These are phyloP conservation scores for Lochmaea capreae DNA, from an alignment of 2,888 invertebrate genomes.

Conservation along the genomic window DNA sequence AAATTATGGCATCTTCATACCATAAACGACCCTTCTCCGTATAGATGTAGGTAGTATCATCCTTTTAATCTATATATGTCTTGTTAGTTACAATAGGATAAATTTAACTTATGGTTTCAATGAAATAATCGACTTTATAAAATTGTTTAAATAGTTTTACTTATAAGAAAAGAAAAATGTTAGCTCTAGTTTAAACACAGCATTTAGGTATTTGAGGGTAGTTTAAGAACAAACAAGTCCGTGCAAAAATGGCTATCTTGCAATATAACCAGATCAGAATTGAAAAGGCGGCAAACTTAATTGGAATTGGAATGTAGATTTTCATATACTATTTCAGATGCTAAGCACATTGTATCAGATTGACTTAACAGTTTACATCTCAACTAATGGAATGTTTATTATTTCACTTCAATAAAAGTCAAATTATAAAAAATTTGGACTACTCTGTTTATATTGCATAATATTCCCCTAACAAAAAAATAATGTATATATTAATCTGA, in stretches of 20 bases:
- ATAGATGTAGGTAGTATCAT: not conserved
- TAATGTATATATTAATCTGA: not conserved
- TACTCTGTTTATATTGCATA: not conserved
- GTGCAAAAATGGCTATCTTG: no score
- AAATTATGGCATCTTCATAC: conserved; percentile 10
- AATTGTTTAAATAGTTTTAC: not conserved
- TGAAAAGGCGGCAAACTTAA: no score
- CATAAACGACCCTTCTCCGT: not conserved
- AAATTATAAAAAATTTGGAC: no score
- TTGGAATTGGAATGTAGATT: no score
- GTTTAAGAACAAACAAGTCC: no score
- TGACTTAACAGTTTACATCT: no score
- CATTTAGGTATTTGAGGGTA: not conserved
- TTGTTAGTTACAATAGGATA: no score
- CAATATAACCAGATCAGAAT: no score
- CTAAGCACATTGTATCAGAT: no score
- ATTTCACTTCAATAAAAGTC: no score
- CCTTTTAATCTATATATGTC: conserved; percentile 2
- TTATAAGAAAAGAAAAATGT: not conserved
- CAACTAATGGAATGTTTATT: no score
- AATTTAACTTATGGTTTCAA: not conserved
- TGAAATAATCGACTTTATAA: not conserved
- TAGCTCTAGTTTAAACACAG: not conserved
- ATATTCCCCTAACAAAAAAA: not conserved
- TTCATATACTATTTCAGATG: no score